Evolutionary conservation across 2,888 invertebrate species (phyloP).

Genomic region (Timandra comae): DNA sequence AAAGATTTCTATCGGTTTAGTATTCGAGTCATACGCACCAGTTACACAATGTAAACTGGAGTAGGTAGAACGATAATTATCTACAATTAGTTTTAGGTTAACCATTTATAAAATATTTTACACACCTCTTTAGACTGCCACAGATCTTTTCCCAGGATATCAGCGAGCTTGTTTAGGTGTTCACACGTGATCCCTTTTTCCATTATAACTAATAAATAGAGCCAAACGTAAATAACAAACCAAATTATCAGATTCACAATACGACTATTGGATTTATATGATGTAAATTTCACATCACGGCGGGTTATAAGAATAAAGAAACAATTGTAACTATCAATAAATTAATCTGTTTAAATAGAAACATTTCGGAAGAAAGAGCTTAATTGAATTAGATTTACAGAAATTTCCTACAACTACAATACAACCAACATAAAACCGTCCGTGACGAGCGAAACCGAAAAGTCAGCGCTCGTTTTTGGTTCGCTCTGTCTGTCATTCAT

Average conservation of each 20-base stretch:
- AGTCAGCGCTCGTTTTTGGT: slow-evolving; percentile 38
- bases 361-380: slow-evolving; percentile 50
- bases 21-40: slow-evolving; percentile 12
- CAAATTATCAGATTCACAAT: slow-evolving; percentile 43
- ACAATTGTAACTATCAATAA: slow-evolving; percentile 26
- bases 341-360: slow-evolving; percentile 32
- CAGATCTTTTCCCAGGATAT: slow-evolving; percentile 55
- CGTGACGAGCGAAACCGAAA: slow-evolving; percentile 75
- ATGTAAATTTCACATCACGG: slow-evolving; percentile 45
- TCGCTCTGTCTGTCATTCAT: too few species aligned
- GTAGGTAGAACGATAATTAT: slow-evolving; percentile 51
- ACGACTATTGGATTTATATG: slow-evolving; percentile 52
- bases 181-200: slow-evolving; percentile 70
- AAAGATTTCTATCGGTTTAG: slow-evolving; percentile 3
- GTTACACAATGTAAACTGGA: slow-evolving; percentile 50
- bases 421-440: slow-evolving; percentile 63
- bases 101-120: slow-evolving; percentile 14
- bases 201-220: slow-evolving; percentile 46
- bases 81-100: slow-evolving; percentile 56
- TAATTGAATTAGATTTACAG: slow-evolving; percentile 67
- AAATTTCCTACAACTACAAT: slow-evolving; percentile 63
- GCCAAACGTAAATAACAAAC: slow-evolving; percentile 47
- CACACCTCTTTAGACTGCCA: slow-evolving; percentile 63
- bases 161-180: slow-evolving; percentile 63
- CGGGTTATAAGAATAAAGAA: slow-evolving; percentile 27